Base-by-base conservation (phyloP, 2,888 invertebrate genomes). In the Chydorus sphaericus region DNA sequence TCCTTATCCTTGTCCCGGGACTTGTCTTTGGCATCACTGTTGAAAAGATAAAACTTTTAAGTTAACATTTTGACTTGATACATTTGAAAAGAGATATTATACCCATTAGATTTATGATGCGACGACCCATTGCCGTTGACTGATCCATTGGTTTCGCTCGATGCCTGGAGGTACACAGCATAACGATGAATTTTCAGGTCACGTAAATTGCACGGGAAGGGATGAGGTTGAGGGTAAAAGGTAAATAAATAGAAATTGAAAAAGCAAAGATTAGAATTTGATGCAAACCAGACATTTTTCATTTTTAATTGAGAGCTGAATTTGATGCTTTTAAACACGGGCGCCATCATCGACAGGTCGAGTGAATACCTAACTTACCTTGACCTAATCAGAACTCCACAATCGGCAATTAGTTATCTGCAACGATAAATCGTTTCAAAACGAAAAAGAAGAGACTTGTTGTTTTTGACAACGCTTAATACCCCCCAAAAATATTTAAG, bases 1-100 rank as follows among this genome's bases (percentile, higher is more conserved):
- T 60, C 59, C 7, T 62, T 60, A 4, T 63, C 62, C 56, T 59
- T 60, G 16, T 64, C 64, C 5, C 65, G 61, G 11, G 65, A 64
- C 37, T 60, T 60, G 44, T 65, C 65, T 16, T 48, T 30, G 31
- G 44, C 1, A 33, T 30, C 33, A 18, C 4, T 49, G 20, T 20
- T 50, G 5, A 11, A 50, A 44, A n/a, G n/a, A 16, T 48, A 14
- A 48, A 14, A 48, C 16, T 14, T n/a, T 48, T 10, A 44, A 44
- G 20, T 7, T 16, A 44, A 57, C 18, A 33, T 50, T 26, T 29
- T 38, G 23, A 58, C 48, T n/a, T 3, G 39, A 18, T n/a, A 2
- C 52, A 56, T 49, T 57, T 59, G 59, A 53, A 59, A 44, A 59
- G 56, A 44, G 56, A 60, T n/a, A 20, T 39, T 31, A 51, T 61